Base-by-base conservation (phyloP, 1,140 invertebrate genomes). In the Saxidomus purpurata region DNA sequence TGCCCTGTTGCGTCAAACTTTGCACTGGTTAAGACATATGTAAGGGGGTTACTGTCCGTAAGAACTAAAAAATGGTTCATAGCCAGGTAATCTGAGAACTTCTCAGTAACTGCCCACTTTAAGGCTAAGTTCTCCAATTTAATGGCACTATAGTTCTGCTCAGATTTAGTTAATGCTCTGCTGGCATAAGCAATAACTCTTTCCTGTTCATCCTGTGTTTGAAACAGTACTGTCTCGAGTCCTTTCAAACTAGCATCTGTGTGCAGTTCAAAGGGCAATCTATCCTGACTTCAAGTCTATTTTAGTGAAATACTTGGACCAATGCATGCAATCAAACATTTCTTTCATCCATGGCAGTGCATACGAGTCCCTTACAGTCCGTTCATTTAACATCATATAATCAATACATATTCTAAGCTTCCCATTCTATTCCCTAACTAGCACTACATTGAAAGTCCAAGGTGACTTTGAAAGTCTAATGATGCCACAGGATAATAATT, bases 371-470 rank as follows among this genome's bases (percentile, higher is more conserved):
- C 43, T 77, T 15, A 77, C 43, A 11, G 74, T 22, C 2, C 36
- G 36, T 3, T 77, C 25, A 40, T 77, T 77, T 28, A 77, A 28
- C 43, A 36, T 31, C 13, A 15, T 17, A 17, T 43, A 77, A 40
- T 77, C 74, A 43, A 77, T 38, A 77, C 74, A 77, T 40, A 77
- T 8, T 22, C 74, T 17, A 17, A 77, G 25, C 38, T 77, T 77
- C 4, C 74, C 43, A 19, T 85, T 67, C n/a, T 82, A 83, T 40
- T 91, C 90, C 52, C 76, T 55, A 22, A 74, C 55, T 19, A 90
- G 67, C 3, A 84, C 61, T 19, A 92, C 69, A 85, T 77, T 89
- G 25, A 67, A 89, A 4, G 82, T 31, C 71, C 61, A 77, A 47
- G 36, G 74, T 22, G 74, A 77, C 74, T 28, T 77, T 43, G 74